Conservation (phyloP, 2,797 vertebrate species). For the Squalus acanthias region DNA sequence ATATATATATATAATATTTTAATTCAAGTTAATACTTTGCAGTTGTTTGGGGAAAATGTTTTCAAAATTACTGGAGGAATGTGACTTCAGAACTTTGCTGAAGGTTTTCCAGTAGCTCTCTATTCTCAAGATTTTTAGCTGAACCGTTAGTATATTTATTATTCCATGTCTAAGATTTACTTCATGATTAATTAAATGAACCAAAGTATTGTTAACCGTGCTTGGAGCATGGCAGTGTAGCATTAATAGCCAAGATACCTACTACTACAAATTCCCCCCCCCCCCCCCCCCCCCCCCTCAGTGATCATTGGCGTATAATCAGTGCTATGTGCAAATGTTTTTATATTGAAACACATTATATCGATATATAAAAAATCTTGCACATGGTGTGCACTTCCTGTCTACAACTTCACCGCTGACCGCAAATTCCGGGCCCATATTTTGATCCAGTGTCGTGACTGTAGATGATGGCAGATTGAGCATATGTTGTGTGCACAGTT, state of each 20-base stretch:
- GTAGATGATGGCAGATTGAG: not conserved
- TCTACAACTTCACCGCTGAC: not conserved
- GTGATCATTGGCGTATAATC: not conserved
- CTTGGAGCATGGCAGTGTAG: not conserved
- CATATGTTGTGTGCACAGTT: not conserved
- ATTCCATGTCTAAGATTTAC: not conserved
- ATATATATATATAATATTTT: not conserved
- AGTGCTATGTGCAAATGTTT: not conserved
- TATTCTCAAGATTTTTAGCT: not conserved
- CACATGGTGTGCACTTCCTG: not conserved
- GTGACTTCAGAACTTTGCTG: not conserved
- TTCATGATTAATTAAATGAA: not conserved
- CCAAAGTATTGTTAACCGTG: not conserved
- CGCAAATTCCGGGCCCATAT: too few relatives aligned
- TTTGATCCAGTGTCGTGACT: not conserved
- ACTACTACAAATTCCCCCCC: not conserved
- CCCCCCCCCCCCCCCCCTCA: not conserved
- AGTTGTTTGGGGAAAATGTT: not conserved
- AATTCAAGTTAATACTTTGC: not conserved
- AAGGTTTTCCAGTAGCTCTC: not conserved
- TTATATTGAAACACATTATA: not conserved
- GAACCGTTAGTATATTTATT: not conserved
- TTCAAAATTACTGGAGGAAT: not conserved
- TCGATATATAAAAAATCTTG: not conserved
- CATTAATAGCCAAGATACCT: not conserved